Evolutionary conservation across 2,113 vertebrate genomes (phyloP), one percentile per base, ranked within the genome.

Genomic region (Bos indicus): DNA sequence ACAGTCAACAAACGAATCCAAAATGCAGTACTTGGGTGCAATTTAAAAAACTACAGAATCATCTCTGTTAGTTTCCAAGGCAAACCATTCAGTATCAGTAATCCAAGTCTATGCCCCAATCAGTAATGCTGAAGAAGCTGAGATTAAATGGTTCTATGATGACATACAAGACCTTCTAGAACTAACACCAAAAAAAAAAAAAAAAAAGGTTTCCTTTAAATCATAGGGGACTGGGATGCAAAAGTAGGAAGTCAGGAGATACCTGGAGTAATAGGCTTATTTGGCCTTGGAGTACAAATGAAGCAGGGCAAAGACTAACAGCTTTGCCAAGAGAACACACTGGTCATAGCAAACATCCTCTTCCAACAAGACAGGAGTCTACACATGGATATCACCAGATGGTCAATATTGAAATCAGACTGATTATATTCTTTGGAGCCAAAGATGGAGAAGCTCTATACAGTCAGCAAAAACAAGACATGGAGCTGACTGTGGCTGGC

Each of bases 351-450:
- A 77, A 71, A 23, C 23, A 43, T 4, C 36, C 23, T 43, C 40
- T 77, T 14, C 6, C 71, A 77, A 77, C 71, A 77, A 26, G 71
- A 26, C 36, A 43, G 7, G 23, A 4, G 33, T 67, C 16, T 67
- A n/a, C 40, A 26, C 40, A 26, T 43, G 40, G 23, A 77, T 6
- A 71, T 40, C n/a, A 71, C n/a, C 19, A 43, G 36, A 25, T 43
- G 21, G 71, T 77, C 40, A 26, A 25, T 26, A 77, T 1, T 0
- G 0, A 77, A 40, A 43, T 77, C 71, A 43, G 71, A 77, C 23
- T 77, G 71, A 77, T 14, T 77, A 77, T 26, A 77, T 43, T 77
- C 23, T 77, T 77, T 77, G 36, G 12, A 77, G 71, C 23, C 23
- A 43, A 77, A 43, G 23, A 7, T 77, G 23, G 71, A 77, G 40